phyloP scores from a whole-genome alignment of 1,140 invertebrate genomes.

The Neodiprion virginianus region DNA sequence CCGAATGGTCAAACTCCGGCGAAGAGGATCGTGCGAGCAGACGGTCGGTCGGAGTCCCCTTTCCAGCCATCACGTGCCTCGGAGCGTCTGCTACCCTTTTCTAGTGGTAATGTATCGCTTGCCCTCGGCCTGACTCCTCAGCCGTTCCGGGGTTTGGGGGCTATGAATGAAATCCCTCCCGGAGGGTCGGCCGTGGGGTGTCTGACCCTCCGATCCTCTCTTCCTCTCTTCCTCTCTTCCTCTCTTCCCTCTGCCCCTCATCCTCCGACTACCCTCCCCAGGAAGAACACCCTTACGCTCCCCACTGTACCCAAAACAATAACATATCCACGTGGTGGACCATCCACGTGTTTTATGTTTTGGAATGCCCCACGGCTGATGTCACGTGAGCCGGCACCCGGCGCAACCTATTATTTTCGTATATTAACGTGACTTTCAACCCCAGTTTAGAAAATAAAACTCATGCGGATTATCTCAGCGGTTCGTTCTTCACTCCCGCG shows the following conservation, averaged over 20 bases:
- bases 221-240: slow-evolving; percentile 31
- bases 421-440: too few species aligned
- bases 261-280: slow-evolving; percentile 34
- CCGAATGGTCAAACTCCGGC: slow-evolving; percentile 34
- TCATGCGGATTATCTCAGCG: too few species aligned
- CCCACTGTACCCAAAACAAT: slow-evolving; percentile 51
- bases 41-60: slow-evolving; percentile 39
- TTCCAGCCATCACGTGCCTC: slow-evolving; percentile 43
- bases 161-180: slow-evolving; percentile 61
- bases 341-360: slow-evolving; percentile 15
- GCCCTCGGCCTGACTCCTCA: slow-evolving; percentile 36
- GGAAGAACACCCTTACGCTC: slow-evolving; percentile 30
- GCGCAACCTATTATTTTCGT: slow-evolving; percentile 9
- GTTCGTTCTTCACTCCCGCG: too few species aligned
- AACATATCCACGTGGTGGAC: slow-evolving; percentile 55
- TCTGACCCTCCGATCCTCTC: slow-evolving; percentile 52
- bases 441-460: too few species aligned
- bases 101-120: slow-evolving; percentile 50
- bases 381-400: slow-evolving; percentile 22
- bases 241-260: slow-evolving; percentile 45
- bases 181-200: slow-evolving; percentile 51
- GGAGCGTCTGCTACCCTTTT: slow-evolving; percentile 47
- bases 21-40: background rate
- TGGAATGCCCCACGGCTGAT: background rate
- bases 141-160: slow-evolving; percentile 38